Evolutionary conservation across 2,888 invertebrate species (phyloP), one percentile per base, ranked within the genome.

Genomic region (Coelogynopora nodosa): DNA sequence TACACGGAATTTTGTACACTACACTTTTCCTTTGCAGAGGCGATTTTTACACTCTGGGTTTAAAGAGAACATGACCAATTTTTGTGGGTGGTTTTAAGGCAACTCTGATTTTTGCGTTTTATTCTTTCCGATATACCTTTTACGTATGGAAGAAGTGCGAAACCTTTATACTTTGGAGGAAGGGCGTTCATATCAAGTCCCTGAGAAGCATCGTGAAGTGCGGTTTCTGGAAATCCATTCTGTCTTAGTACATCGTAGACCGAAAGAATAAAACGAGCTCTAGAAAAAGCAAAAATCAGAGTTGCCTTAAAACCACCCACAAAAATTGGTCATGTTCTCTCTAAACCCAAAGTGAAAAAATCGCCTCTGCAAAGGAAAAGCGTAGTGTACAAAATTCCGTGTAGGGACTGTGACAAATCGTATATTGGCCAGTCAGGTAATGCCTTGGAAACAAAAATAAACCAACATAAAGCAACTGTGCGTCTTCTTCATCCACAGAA

Each of bases 381-480:
- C 49, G 18, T 49, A 49, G 49, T 49, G 5, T 49, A 49, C 49
- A 49, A 49, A 49, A 49, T 49, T 49, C 49, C 49, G 49, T 49
- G 74, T 74, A 74, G 27, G 74, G 74, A 74, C 74, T 74, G 74
- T 74, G 74, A 74, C 74, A 74, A 74, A 74, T 74, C 74, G 27
- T 74, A 74, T 74, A 74, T 74, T 23, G 23, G 74, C 74, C 74
- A 74, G 74, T 74, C 74, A 74, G 74, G 74, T 74, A 74, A 74
- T 74, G 74, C 74, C 74, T 74, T 74, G 74, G 74, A 74, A 74
- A 74, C 74, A 74, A 74, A 26, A 74, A 74, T 74, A 74, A 74
- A 74, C 74, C 74, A 74, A 74, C 74, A 74, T 74, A 74, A 74
- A 74, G 74, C 74, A 74, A 26, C 74, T 74, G 74, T 74, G 74